Conservation (phyloP, 2,888 invertebrate species). For the Apodemia duryi region DNA sequence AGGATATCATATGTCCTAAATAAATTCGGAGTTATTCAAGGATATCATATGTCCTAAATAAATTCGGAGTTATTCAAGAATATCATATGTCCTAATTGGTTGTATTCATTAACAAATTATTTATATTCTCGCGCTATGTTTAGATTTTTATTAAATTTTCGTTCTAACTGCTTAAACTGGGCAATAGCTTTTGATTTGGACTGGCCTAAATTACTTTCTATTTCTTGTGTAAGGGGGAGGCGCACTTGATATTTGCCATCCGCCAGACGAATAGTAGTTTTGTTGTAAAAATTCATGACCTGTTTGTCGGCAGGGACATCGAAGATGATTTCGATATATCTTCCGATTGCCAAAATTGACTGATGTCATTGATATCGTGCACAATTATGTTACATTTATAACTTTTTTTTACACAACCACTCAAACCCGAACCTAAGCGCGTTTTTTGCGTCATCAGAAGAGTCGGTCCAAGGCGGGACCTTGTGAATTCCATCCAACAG, state of each 20-base stretch:
- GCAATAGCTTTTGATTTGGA: constrained; percentile 28
- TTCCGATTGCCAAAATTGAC: constrained; percentile 24
- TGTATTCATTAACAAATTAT: constrained; percentile 27
- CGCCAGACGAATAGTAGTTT: constrained; percentile 18
- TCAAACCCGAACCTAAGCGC: constrained; percentile 30
- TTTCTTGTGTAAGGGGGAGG: constrained; percentile 24
- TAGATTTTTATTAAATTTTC: constrained; percentile 23
- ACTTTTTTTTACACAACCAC: constrained; percentile 20
- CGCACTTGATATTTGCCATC: constrained; percentile 21
- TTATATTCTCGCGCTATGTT: constrained; percentile 25
- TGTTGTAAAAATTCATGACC: constrained; percentile 17
- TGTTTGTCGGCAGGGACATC: constrained; percentile 16
- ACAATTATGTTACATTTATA: constrained; percentile 20
- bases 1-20: constrained; percentile 26
- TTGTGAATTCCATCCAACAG: constrained; percentile 17
- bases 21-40: no score
- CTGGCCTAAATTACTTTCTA: constrained; percentile 24
- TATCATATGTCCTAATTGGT: constrained; percentile 26
- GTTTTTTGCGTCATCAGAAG: constrained; percentile 29
- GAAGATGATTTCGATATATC: constrained; percentile 17
- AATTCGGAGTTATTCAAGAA: no score
- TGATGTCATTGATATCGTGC: neutral
- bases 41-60: constrained; percentile 26
- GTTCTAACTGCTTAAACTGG: constrained; percentile 30
- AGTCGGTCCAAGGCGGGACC: neutral